A percentile compares a stretch with the other conserved stretches of the same genome.
Conservation (phyloP, 1,140 invertebrate species). For the Cheumatopsyche charites region DNA sequence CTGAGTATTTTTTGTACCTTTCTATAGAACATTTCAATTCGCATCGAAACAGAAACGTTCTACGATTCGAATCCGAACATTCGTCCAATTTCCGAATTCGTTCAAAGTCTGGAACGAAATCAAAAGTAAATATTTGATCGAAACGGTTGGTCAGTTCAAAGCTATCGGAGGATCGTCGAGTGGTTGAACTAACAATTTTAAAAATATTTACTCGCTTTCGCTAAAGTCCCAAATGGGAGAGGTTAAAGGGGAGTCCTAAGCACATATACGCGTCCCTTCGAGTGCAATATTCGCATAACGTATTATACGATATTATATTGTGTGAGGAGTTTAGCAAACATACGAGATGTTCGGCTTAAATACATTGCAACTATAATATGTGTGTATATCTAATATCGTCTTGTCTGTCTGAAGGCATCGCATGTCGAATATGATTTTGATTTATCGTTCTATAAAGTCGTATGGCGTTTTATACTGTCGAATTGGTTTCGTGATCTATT, state of each 20-base stretch:
- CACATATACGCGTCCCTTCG: slow-evolving; percentile 6
- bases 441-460: too few relatives aligned
- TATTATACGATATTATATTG: too few relatives aligned
- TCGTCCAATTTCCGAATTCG: background rate
- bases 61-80: too few relatives aligned
- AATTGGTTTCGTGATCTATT: too few relatives aligned
- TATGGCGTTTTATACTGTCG: too few relatives aligned
- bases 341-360: background rate
- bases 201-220: slow-evolving; percentile 31
- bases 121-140: slow-evolving; percentile 39
- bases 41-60: too few relatives aligned
- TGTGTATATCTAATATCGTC: too few relatives aligned
- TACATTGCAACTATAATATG: too few relatives aligned
- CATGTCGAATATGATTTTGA: too few relatives aligned
- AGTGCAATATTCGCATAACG: slow-evolving; percentile 9
- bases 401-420: too few relatives aligned
- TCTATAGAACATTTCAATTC: too few relatives aligned
- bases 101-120: slow-evolving; percentile 19
- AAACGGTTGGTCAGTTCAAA: slow-evolving; percentile 37
- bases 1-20: too few relatives aligned
- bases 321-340: slow-evolving; percentile 27
- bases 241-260: slow-evolving; percentile 15
- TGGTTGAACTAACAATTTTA: slow-evolving; percentile 36
- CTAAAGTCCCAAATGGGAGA: background rate
- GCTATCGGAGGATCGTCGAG: background rate